These are phyloP conservation scores for Pteropus rufus DNA, from an alignment of 2,797 vertebrate genomes.

Conservation along the genomic window DNA sequence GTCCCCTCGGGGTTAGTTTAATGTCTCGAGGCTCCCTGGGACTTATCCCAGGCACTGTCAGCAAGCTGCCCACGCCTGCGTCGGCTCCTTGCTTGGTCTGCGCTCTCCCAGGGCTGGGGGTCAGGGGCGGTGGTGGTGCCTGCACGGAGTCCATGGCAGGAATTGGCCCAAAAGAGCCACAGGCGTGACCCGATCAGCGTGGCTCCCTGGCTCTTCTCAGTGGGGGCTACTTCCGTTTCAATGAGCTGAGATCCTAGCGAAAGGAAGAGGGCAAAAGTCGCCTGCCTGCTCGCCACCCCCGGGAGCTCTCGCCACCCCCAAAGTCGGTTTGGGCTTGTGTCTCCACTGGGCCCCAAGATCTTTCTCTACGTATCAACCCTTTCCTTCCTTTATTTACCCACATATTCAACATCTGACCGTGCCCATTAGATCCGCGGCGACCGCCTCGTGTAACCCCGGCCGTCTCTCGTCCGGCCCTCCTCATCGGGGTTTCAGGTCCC, in stretches of 20 bases:
- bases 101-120: neutral
- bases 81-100: neutral
- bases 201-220: neutral
- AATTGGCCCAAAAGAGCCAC: neutral
- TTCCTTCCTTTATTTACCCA: fast-evolving
- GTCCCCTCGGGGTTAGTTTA: neutral
- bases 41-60: neutral
- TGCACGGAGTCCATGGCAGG: neutral
- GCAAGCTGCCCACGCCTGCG: neutral
- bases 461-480: no score
- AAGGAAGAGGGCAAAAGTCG: neutral
- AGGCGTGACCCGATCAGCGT: neutral
- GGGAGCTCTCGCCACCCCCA: neutral
- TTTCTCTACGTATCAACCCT: neutral
- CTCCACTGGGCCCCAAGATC: neutral
- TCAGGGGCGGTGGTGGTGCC: neutral
- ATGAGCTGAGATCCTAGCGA: neutral
- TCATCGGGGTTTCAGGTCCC: neutral
- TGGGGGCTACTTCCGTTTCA: neutral
- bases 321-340: neutral
- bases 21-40: neutral
- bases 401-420: fast-evolving
- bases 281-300: neutral
- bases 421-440: fast-evolving
- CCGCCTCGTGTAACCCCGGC: fast-evolving